Evolutionary conservation across 2,797 vertebrate genomes (phyloP).

Genomic region (Ateles fusciceps): DNA sequence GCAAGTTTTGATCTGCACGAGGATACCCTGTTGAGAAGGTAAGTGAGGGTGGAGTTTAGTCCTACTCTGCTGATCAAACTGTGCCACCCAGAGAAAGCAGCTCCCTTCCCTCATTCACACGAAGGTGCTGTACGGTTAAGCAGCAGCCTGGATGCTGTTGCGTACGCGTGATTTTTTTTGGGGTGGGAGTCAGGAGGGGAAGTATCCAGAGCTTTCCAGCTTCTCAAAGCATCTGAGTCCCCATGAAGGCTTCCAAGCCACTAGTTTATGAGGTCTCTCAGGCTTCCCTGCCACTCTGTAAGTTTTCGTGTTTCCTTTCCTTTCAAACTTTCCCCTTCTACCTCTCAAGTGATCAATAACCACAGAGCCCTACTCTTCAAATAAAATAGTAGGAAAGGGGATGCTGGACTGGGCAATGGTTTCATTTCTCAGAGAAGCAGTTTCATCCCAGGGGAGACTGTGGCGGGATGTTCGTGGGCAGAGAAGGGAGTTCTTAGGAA

Average conservation of each 20-base stretch:
- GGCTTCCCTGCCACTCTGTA: background rate
- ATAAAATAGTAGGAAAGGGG: background rate
- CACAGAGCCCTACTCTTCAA: background rate
- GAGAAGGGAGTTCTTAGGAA: background rate
- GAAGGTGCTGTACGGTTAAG: background rate
- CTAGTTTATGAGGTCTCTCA: background rate
- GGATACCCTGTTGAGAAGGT: too few species aligned
- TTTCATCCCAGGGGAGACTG: background rate
- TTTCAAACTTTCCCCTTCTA: background rate
- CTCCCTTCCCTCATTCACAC: background rate
- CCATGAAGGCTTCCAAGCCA: background rate
- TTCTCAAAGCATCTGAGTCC: background rate
- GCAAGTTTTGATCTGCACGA: too few species aligned
- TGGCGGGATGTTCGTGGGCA: background rate
- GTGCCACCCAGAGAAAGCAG: background rate
- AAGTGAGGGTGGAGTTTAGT: background rate
- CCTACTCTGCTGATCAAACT: background rate
- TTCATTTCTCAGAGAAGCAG: background rate
- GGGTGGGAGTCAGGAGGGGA: too few species aligned
- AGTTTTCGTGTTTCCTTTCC: background rate
- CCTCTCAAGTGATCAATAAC: background rate
- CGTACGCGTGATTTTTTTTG: background rate
- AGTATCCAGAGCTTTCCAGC: background rate
- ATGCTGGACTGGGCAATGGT: background rate
- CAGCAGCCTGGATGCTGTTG: background rate